Percentiles rank a stretch among this genome's conserved stretches.
Conservation (phyloP, 35 echinoderm and acorn worm genomes). For the Amphiura filiformis region DNA sequence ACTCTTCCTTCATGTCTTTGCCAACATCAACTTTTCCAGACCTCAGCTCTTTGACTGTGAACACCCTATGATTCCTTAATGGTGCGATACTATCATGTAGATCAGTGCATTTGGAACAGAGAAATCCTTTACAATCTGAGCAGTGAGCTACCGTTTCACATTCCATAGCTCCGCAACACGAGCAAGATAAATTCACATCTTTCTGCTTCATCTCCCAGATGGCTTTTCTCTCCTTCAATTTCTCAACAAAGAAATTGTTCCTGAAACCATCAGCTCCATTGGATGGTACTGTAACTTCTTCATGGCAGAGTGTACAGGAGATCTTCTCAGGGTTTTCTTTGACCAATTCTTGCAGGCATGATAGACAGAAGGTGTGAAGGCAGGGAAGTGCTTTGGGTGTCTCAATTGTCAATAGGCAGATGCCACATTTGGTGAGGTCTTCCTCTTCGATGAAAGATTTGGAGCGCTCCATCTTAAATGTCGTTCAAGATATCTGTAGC, state of each 20-base stretch:
- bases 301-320: neutral
- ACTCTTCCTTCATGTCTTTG: neutral
- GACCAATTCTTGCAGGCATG: neutral
- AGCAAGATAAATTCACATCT: neutral
- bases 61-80: neutral
- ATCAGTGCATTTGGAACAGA: neutral
- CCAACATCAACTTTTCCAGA: conserved; percentile 1
- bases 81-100: neutral
- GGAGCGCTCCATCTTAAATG: neutral
- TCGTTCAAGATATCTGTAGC: too few species aligned
- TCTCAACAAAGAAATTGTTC: neutral
- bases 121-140: neutral
- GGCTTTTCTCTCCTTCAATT: conserved; percentile 7
- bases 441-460: neutral
- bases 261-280: neutral
- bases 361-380: neutral
- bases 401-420: neutral
- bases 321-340: neutral
- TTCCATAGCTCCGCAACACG: neutral
- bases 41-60: neutral
- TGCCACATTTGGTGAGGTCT: neutral
- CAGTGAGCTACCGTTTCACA: neutral
- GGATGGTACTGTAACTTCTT: neutral
- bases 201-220: neutral
- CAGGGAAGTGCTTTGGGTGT: neutral